Evolutionary conservation across 2,888 invertebrate genomes (phyloP).

Genomic region (Cryptocheilus praepositus): DNA sequence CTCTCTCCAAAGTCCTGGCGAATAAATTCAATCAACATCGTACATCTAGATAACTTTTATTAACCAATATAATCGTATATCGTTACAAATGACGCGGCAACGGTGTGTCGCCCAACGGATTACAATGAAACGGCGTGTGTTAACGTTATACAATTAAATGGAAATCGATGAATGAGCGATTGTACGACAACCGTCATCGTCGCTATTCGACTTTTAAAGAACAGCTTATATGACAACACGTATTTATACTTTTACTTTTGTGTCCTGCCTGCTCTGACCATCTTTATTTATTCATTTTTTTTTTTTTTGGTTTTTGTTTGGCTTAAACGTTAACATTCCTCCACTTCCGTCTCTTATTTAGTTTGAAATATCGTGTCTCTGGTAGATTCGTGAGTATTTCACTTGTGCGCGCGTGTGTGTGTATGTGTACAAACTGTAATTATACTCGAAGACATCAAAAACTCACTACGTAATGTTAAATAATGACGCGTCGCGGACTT

Average conservation of each 20-base stretch:
- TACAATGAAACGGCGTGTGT: constrained; percentile 70
- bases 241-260: constrained; percentile 55
- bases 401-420: constrained; percentile 71
- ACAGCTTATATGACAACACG: constrained; percentile 73
- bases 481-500: constrained; percentile 67
- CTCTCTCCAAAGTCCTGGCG: too few relatives aligned
- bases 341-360: constrained; percentile 29
- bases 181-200: constrained; percentile 61
- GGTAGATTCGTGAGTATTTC: constrained; percentile 65
- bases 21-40: neutral
- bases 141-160: constrained; percentile 69
- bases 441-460: constrained; percentile 75
- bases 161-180: constrained; percentile 68
- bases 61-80: constrained; percentile 74
- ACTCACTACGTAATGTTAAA: constrained; percentile 73
- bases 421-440: constrained; percentile 71
- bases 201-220: constrained; percentile 71
- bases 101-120: constrained; percentile 65
- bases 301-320: constrained; percentile 36
- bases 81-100: constrained; percentile 71
- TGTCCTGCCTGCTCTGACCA: constrained; percentile 53
- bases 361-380: constrained; percentile 54
- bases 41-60: constrained; percentile 76
- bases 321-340: constrained; percentile 34
- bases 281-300: constrained; percentile 59